These are phyloP conservation scores for Porites australiensis DNA, from an alignment of 64 coral and sea anemone genomes.

Conservation along the genomic window DNA sequence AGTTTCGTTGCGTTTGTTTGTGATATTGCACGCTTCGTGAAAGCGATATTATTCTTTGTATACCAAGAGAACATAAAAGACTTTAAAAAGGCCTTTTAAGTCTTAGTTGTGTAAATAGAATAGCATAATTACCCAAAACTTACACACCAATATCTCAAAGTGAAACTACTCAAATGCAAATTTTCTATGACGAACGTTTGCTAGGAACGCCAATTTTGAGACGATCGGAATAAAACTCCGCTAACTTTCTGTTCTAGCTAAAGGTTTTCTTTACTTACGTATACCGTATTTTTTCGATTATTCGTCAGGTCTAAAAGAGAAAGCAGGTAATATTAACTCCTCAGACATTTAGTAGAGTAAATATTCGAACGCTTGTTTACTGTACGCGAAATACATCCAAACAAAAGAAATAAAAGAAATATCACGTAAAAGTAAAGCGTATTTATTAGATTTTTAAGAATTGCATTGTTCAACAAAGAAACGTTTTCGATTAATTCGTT, in stretches of 20 bases:
- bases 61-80: background rate
- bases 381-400: background rate
- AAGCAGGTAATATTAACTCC: no score
- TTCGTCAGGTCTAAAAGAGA: no score
- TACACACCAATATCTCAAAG: background rate
- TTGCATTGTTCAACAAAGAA: slow-evolving; percentile 24
- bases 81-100: no score
- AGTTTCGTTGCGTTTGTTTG: background rate
- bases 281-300: no score
- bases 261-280: no score
- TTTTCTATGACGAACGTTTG: background rate
- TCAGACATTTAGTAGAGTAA: no score
- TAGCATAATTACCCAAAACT: background rate
- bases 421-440: background rate
- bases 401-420: slow-evolving; percentile 22
- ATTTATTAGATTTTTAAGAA: background rate
- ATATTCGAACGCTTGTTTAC: background rate
- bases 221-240: no score
- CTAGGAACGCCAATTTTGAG: background rate
- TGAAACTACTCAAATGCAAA: background rate
- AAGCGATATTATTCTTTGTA: background rate
- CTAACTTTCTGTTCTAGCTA: no score
- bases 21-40: slow-evolving; percentile 5
- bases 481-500: background rate
- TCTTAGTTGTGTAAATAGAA: background rate